Base-by-base conservation (phyloP, 2,888 invertebrate genomes). In the Ophioninae sp. region DNA sequence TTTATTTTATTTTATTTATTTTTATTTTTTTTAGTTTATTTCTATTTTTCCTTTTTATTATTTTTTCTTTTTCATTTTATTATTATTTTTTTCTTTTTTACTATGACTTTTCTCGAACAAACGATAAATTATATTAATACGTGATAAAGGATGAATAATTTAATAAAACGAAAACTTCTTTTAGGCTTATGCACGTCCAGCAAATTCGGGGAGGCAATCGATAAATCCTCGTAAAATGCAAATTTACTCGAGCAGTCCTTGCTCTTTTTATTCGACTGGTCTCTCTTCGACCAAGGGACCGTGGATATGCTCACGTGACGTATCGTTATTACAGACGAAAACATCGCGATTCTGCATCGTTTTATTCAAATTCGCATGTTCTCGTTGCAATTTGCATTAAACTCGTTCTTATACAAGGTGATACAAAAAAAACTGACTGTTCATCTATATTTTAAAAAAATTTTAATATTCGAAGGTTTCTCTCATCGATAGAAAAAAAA, bases 291-390 rank as follows among this genome's bases (percentile, higher is more conserved):
- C 20, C 1, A 37, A 70, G 30, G 75, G 21, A 64, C n/a, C 39
- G 10, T 1, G 30, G 57, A 50, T 50, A 56, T 20, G 41, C 67
- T 80, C 23, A 68, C 83, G 80, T 83, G 83, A 68, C 65, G 37
- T 80, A 68, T n/a, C 59, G 68, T 79, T 81, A 75, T 81, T 75
- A 75, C 21, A 20, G 44, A 50, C 30, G 74, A 61, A 75, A 76
- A 30, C 70, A 70, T 75, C 67, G 75, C 65, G 76, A 69, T 17
- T 84, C 79, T 79, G 74, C 81, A 67, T 81, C 76, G 81, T 84
- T 84, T 75, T 75, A 81, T 81, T 81, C 74, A 67, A 64, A 83
- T 64, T 72, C 37, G 10, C 8, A 50, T 50, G n/a, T 17, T 13
- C 50, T 69, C 50, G 0, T 69, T n/a, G 17, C 7, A 17, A 2